Evolutionary conservation across 2,888 invertebrate genomes (phyloP), one percentile per base, ranked within the genome.

Genomic region (Cantharis nigra): DNA sequence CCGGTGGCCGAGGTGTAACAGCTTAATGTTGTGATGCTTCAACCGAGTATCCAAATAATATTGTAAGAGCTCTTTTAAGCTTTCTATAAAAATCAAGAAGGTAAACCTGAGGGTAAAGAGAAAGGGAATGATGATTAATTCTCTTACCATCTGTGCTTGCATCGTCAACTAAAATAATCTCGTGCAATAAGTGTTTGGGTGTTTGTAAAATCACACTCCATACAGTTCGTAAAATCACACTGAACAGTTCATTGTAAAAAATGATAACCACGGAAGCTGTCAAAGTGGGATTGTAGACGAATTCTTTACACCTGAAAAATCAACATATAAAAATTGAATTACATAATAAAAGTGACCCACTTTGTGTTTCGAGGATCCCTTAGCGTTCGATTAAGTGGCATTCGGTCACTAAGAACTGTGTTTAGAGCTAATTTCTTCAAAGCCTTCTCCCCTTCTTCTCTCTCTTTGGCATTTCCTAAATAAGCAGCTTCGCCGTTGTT

Each of bases 121-220:
- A 5, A 1, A 26, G 26, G 2, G 3, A 4, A 11, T 13, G 13
- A 72, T 33, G 9, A 63, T 23, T 3, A 20, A 70, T 26, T 9
- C 33, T 30, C 86, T 85, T 87, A 92, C 92, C 91, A 87, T 91
- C 92, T 63, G 96, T 95, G 81, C 97, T 97, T 87, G 93, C 94
- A 89, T 99, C 98, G 87, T 99, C 98, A n/a, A 98, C 94, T 10
- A 99, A 90, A 84, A 99, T 95, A 76, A 99, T 95, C 90, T 99
- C 98, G 86, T 96, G 94, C 13, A 99, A 90, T 84, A 95, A 91
- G 79, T 89, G 90, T 81, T 89, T 90, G 49, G 92, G 95, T 83
- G 93, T 93, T 88, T 93, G 89, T 86, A 95, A 94, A 72, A 97
- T 89, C n/a, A 97, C 96, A 86, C 96, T 96, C 91, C 96, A 95